A percentile compares a stretch with the other conserved stretches of the same genome.
These are phyloP conservation scores for Elanus axillaris DNA, from an alignment of 2,113 vertebrate species.

Conservation along the genomic window DNA sequence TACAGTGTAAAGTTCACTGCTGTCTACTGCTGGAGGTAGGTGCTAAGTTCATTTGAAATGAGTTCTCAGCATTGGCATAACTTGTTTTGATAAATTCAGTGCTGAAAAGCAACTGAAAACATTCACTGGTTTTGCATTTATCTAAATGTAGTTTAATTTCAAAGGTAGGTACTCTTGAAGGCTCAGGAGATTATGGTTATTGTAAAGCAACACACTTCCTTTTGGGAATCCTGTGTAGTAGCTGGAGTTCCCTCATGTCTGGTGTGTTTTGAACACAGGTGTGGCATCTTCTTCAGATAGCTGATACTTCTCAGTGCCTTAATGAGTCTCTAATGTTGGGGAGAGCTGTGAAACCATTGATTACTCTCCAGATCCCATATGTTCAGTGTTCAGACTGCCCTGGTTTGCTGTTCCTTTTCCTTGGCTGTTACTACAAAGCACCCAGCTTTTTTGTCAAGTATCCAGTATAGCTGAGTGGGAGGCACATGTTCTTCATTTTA, in stretches of 20 bases:
- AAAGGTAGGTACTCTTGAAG: background rate
- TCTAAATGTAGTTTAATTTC: background rate
- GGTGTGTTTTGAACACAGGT: background rate
- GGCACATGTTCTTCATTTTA: background rate
- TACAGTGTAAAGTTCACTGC: background rate
- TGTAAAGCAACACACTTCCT: background rate
- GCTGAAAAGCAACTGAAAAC: background rate
- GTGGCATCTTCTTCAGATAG: background rate
- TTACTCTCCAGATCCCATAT: accelerated
- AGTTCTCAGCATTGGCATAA: background rate
- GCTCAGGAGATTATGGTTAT: background rate
- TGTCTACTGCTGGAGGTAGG: background rate
- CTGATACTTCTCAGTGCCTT: background rate
- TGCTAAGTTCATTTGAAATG: background rate
- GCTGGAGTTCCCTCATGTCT: background rate
- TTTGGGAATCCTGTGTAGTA: background rate
- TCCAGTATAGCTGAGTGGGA: accelerated
- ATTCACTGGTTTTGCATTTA: background rate
- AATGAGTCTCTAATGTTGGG: background rate
- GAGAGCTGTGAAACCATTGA: background rate
- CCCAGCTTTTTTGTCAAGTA: background rate
- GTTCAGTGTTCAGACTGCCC: background rate
- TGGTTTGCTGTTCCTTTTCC: background rate
- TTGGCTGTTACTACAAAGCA: accelerated
- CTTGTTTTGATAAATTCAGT: background rate